Conservation (phyloP, 1,140 invertebrate species). For the Papilio xuthus region DNA sequence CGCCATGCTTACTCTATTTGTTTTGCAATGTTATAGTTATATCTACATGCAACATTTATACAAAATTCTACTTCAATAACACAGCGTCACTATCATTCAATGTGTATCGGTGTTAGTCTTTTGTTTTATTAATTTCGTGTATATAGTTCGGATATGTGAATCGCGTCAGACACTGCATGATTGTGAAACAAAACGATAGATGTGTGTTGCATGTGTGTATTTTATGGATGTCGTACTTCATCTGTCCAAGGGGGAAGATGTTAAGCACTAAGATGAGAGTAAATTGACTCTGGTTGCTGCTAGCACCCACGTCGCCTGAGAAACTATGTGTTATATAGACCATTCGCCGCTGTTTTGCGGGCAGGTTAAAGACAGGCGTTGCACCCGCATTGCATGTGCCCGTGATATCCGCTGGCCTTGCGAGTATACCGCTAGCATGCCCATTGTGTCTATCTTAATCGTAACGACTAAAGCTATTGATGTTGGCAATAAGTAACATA, state of each 20-base stretch:
- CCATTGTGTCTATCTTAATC: slow-evolving; percentile 43
- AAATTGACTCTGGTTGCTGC: slow-evolving; percentile 77
- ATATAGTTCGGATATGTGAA: slow-evolving; percentile 58
- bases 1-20: slow-evolving; percentile 64
- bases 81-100: slow-evolving; percentile 66
- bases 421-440: slow-evolving; percentile 70
- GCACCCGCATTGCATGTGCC: slow-evolving; percentile 56
- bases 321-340: slow-evolving; percentile 77
- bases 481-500: slow-evolving; percentile 74
- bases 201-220: slow-evolving; percentile 81
- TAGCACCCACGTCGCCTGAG: slow-evolving; percentile 65
- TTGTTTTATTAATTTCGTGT: slow-evolving; percentile 61
- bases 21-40: slow-evolving; percentile 56
- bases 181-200: slow-evolving; percentile 73
- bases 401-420: slow-evolving; percentile 59
- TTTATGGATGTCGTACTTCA: slow-evolving; percentile 78
- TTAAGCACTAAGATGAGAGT: slow-evolving; percentile 76
- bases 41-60: slow-evolving; percentile 56
- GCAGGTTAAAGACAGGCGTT: slow-evolving; percentile 50
- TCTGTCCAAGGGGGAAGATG: slow-evolving; percentile 72
- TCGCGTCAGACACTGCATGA: slow-evolving; percentile 70
- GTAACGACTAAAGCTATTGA: not conserved
- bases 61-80: slow-evolving; percentile 68
- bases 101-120: slow-evolving; percentile 65
- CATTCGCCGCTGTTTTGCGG: slow-evolving; percentile 42